phyloP scores from a whole-genome alignment of 2,797 vertebrate species.

The Onychomys leucogaster region DNA sequence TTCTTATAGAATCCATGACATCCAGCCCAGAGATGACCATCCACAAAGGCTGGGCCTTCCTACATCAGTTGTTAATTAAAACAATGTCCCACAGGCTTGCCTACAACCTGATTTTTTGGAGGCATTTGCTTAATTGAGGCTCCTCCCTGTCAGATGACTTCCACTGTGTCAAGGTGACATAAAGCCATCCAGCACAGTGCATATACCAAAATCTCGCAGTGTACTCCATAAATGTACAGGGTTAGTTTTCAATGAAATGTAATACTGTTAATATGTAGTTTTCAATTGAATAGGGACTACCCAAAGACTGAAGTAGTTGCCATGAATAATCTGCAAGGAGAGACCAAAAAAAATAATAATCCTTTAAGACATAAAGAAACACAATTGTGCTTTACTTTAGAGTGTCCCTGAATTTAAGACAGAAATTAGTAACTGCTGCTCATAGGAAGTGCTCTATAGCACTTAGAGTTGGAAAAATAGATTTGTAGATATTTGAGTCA shows the following conservation, averaged over 20 bases:
- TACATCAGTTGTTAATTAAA: background rate
- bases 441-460: background rate
- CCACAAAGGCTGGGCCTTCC: background rate
- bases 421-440: background rate
- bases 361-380: background rate
- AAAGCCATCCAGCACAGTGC: background rate
- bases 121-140: background rate
- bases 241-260: background rate
- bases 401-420: background rate
- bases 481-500: slow-evolving; percentile 1
- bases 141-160: background rate
- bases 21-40: no score
- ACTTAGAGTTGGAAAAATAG: background rate
- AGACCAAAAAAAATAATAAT: background rate
- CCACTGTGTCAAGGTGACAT: background rate
- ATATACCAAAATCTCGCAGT: background rate
- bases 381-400: background rate
- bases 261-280: background rate
- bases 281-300: background rate
- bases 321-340: background rate
- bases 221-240: background rate
- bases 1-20: background rate
- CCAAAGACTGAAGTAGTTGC: background rate
- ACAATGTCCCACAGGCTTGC: background rate
- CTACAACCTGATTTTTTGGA: background rate